Base-by-base conservation (phyloP, 1,140 invertebrate genomes). In the Drosophila pseudoobscura region DNA sequence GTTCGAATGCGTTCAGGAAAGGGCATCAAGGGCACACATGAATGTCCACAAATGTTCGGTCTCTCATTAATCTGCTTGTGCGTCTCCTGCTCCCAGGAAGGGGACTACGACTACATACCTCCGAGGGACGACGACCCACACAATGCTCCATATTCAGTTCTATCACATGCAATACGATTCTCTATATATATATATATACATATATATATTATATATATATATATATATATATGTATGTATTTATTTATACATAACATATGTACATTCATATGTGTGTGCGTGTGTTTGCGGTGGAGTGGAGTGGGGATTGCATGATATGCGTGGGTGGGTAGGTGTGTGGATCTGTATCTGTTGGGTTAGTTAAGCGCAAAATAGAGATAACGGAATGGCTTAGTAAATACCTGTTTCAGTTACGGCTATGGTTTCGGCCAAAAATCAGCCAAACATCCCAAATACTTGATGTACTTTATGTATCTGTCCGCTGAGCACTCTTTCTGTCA, bases 371-470 rank as follows among this genome's bases (percentile, higher is more conserved):
- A 57, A 11, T 39, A 11, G 52, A 70, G 63, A 70, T 69, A 69
- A 68, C 31, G 56, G 43, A 69, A 70, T 57, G 64, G 52, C 66
- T 69, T 70, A 45, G 66, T 70, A 70, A 70, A 70, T 70, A 70
- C 66, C 66, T 70, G 63, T 29, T 50, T 43, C 66, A 56, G 65
- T 69, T 64, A 57, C 64, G 35, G 63, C 56, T 52, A 50, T 26
- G 41, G 43, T 43, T 44, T 8, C 11, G 35, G 35, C 35, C 43
- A 63, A 45, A 13, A 20, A 41, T 44, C 45, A 58, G 17, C 29
- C 8, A 44, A 61, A 31, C 44, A 45, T 41, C 24, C 44, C 6
- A 39, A 22, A 31, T 31, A 9, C 3, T 3, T 31, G 6, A 9
- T 39, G 11, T 39, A 39, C 35, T 11, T 11, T 1, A 11, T 35